Percentiles rank a stretch among this genome's conserved stretches.
phyloP scores from a whole-genome alignment of 2,888 invertebrate species.

The Notodonta dromedarius region DNA sequence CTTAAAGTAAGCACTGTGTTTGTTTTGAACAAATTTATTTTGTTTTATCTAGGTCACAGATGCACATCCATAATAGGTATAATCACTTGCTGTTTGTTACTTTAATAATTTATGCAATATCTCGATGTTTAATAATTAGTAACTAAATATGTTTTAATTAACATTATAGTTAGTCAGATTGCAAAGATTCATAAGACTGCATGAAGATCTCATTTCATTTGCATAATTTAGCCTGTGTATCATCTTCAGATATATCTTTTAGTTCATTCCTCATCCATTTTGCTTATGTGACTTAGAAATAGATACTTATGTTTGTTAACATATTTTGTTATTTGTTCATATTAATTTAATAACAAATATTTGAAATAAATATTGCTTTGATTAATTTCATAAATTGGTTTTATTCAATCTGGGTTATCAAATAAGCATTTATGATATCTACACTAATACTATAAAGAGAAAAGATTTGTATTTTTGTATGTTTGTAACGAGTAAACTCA shows the following conservation, averaged over 20 bases:
- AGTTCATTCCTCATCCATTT: slow-evolving; percentile 25
- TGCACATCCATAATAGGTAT: slow-evolving; percentile 31
- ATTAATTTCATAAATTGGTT: slow-evolving; percentile 40
- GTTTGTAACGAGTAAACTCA: too few relatives aligned
- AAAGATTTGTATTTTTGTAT: too few relatives aligned
- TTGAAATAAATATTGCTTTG: slow-evolving; percentile 77
- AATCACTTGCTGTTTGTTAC: slow-evolving; percentile 14
- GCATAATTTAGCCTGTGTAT: slow-evolving; percentile 12
- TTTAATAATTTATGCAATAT: slow-evolving; percentile 8
- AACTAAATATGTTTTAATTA: slow-evolving; percentile 8
- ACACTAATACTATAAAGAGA: too few relatives aligned
- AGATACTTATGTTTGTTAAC: slow-evolving; percentile 78
- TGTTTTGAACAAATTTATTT: slow-evolving; percentile 63
- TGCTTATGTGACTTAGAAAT: slow-evolving; percentile 76
- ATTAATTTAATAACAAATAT: slow-evolving; percentile 71
- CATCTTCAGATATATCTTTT: slow-evolving; percentile 16
- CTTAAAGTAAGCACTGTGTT: slow-evolving; percentile 55
- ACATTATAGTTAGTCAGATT: slow-evolving; percentile 11
- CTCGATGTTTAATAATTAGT: not conserved
- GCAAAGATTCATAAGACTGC: slow-evolving; percentile 31
- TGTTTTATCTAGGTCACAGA: slow-evolving; percentile 70
- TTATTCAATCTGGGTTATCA: slow-evolving; percentile 12
- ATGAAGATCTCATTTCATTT: slow-evolving; percentile 35
- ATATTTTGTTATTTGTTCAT: slow-evolving; percentile 78
- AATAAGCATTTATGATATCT: not conserved